A percentile compares a stretch with the other conserved stretches of the same genome.
These are phyloP conservation scores for Drosophila mojavensis DNA, from an alignment of 1,140 invertebrate species.

Conservation along the genomic window DNA sequence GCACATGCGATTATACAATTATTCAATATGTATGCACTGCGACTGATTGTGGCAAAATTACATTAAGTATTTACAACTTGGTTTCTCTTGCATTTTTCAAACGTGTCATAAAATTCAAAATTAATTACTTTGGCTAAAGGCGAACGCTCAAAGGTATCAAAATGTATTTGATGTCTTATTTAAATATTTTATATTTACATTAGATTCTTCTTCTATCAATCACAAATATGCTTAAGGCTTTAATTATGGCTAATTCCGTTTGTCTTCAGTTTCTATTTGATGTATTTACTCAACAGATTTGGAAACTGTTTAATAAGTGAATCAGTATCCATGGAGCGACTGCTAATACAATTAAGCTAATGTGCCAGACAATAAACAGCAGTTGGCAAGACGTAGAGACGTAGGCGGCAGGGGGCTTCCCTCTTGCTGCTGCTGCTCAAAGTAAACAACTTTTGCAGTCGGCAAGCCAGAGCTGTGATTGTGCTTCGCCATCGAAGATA, in stretches of 20 bases:
- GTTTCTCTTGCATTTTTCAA: slow-evolving; percentile 35
- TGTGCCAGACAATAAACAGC: slow-evolving; percentile 57
- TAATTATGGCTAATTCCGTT: no score
- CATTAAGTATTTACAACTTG: slow-evolving; percentile 63
- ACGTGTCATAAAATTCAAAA: slow-evolving; percentile 16
- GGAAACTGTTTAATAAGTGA: not conserved
- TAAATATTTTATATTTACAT: no score
- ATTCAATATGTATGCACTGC: slow-evolving; percentile 56
- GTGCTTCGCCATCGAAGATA: slow-evolving; percentile 45
- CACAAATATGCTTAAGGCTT: no score
- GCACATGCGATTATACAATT: slow-evolving; percentile 53
- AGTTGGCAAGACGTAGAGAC: slow-evolving; percentile 60
- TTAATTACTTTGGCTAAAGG: slow-evolving; percentile 3
- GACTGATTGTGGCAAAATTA: slow-evolving; percentile 36
- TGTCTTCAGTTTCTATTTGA: no score
- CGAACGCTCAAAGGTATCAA: not conserved
- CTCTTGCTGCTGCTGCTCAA: slow-evolving; percentile 13
- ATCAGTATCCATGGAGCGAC: slow-evolving; percentile 17
- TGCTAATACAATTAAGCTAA: slow-evolving; percentile 36
- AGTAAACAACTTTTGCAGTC: slow-evolving; percentile 58
- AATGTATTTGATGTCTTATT: no score
- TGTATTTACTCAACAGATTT: no score
- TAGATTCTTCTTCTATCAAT: no score
- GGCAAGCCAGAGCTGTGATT: not conserved
- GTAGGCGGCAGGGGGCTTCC: not conserved